phyloP scores from a whole-genome alignment of 2,888 invertebrate species.

The Norana najaformis region DNA sequence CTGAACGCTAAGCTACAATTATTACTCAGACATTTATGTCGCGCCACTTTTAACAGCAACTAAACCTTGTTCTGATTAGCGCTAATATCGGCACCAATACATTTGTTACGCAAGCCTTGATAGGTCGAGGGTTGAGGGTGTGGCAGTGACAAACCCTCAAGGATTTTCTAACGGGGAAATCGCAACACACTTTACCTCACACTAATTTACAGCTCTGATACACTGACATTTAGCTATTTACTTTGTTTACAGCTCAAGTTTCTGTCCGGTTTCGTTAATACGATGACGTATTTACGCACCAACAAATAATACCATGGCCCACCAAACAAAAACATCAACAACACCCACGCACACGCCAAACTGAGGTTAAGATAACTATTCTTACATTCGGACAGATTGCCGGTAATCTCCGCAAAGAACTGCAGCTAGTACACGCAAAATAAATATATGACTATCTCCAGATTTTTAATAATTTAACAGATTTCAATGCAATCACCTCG shows the following conservation, averaged over 20 bases:
- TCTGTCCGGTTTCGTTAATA: not conserved
- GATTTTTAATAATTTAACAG: not conserved
- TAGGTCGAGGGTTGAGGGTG: slow-evolving; percentile 13
- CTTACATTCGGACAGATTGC: too few species aligned
- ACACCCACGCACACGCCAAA: not conserved
- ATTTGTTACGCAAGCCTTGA: not conserved
- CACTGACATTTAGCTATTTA: not conserved
- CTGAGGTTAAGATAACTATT: not conserved
- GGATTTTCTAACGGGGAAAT: not conserved
- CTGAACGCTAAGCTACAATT: not conserved
- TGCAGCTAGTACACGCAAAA: not conserved
- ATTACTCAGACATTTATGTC: not conserved
- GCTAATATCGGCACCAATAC: not conserved
- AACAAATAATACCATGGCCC: not conserved
- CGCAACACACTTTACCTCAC: not conserved
- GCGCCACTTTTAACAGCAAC: not conserved
- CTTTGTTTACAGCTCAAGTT: not conserved
- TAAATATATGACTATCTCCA: not conserved
- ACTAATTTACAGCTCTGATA: not conserved
- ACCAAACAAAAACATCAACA: not conserved
- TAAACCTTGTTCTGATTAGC: not conserved
- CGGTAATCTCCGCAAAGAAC: not conserved
- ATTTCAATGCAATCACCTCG: not conserved
- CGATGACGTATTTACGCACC: not conserved
- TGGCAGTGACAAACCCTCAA: not conserved